Percentiles rank a stretch among this genome's conserved stretches.
These are phyloP conservation scores for Scomberomorus guttatus DNA, from an alignment of 2,797 vertebrate genomes.

Conservation along the genomic window DNA sequence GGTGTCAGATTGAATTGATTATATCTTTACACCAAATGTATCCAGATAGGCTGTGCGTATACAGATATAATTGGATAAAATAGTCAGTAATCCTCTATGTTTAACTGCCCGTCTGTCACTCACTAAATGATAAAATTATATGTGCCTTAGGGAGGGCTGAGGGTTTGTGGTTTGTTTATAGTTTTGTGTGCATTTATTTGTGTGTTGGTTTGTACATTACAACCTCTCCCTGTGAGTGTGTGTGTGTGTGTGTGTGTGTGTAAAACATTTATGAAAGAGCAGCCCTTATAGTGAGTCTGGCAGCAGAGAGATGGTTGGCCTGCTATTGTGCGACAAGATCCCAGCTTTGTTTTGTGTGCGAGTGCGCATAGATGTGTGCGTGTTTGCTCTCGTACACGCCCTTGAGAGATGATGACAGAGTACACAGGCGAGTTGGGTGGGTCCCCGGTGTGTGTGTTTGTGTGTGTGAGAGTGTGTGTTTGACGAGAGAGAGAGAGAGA, in stretches of 20 bases:
- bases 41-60: background rate
- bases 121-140: conserved; percentile 40
- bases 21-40: background rate
- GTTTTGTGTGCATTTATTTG: conserved; percentile 28
- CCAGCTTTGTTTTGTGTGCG: conserved; percentile 36
- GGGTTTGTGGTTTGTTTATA: conserved; percentile 36
- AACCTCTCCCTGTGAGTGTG: conserved; percentile 33
- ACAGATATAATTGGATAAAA: conserved; percentile 33
- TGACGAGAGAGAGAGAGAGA: conserved; percentile 1
- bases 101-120: conserved; percentile 36
- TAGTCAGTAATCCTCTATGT: background rate
- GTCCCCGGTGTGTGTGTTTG: conserved; percentile 47
- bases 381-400: conserved; percentile 48
- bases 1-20: background rate
- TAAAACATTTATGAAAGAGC: conserved; percentile 33
- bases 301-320: conserved; percentile 27
- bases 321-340: conserved; percentile 54
- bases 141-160: conserved; percentile 41
- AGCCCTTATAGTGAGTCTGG: conserved; percentile 27
- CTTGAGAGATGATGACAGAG: conserved; percentile 74
- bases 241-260: conserved; percentile 27
- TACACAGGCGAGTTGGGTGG: conserved; percentile 63
- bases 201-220: conserved; percentile 27
- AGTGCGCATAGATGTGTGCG: conserved; percentile 4
- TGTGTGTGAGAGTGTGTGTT: conserved; percentile 34